Evolutionary conservation across 1,140 invertebrate genomes (phyloP).

Genomic region (Hetaerina americana): DNA sequence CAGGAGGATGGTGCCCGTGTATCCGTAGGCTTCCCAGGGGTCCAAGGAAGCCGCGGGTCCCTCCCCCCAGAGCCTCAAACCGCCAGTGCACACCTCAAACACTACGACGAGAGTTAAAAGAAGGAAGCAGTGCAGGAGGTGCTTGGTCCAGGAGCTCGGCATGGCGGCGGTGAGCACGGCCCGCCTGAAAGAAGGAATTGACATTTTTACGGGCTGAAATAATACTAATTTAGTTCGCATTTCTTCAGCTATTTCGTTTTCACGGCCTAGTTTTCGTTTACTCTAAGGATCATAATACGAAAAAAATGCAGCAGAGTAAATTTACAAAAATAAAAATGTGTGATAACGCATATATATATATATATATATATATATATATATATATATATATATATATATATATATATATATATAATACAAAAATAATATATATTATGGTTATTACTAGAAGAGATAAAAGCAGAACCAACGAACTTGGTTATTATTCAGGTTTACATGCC

Average conservation of each 20-base stretch:
- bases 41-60: slow-evolving; percentile 46
- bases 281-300: not conserved
- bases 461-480: too few species aligned
- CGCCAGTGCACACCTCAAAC: slow-evolving; percentile 69
- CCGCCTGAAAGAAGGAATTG: not conserved
- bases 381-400: too few species aligned
- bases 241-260: not conserved
- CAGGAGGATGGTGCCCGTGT: slow-evolving; percentile 51
- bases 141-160: slow-evolving; percentile 52
- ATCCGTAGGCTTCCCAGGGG: slow-evolving; percentile 68
- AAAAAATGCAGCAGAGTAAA: not conserved
- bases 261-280: not conserved
- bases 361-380: too few species aligned
- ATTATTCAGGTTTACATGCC: too few species aligned
- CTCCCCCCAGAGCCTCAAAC: slow-evolving; percentile 48
- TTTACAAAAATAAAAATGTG: not conserved
- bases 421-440: too few species aligned
- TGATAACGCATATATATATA: too few species aligned
- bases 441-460: too few species aligned
- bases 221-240: not conserved
- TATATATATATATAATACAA: too few species aligned
- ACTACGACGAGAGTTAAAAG: slow-evolving; percentile 57
- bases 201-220: too few species aligned
- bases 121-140: slow-evolving; percentile 63
- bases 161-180: slow-evolving; percentile 21